phyloP scores from a whole-genome alignment of 2,888 invertebrate species.

The Rutpela maculata region DNA sequence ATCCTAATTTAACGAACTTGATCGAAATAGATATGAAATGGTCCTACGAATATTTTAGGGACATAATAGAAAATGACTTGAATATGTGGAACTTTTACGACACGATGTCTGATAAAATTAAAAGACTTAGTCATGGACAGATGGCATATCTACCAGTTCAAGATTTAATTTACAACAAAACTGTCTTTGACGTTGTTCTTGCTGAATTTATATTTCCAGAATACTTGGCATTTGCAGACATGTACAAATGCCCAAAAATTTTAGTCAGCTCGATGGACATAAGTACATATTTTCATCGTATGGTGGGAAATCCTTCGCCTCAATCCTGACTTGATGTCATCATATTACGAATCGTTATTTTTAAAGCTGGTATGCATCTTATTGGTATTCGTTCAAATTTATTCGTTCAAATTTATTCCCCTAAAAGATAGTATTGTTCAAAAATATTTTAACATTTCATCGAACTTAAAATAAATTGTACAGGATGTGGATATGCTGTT shows the following conservation, averaged over 20 bases:
- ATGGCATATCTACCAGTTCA: not conserved
- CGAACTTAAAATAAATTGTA: not conserved
- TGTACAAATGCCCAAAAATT: slow-evolving; percentile 34
- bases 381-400: not conserved
- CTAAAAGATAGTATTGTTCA: not conserved
- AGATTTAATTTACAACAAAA: slow-evolving; percentile 9
- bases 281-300: not conserved
- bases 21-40: slow-evolving; percentile 47
- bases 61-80: not conserved
- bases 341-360: slow-evolving; percentile 59
- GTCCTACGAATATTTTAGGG: slow-evolving; percentile 39
- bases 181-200: slow-evolving; percentile 57
- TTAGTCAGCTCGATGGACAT: not conserved
- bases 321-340: not conserved
- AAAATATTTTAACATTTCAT: not conserved
- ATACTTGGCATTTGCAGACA: slow-evolving; percentile 51
- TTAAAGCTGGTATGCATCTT: slow-evolving; percentile 58
- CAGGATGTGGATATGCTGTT: slow-evolving; percentile 10
- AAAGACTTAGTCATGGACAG: not conserved
- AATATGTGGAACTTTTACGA: slow-evolving; percentile 17
- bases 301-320: slow-evolving; percentile 36
- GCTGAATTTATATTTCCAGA: slow-evolving; percentile 52
- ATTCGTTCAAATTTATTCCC: too few relatives aligned
- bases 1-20: slow-evolving; percentile 40
- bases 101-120: not conserved